Evolutionary conservation across 2,797 vertebrate species (phyloP), one percentile per base, ranked within the genome.

Genomic region (Lacerta bilineata): DNA sequence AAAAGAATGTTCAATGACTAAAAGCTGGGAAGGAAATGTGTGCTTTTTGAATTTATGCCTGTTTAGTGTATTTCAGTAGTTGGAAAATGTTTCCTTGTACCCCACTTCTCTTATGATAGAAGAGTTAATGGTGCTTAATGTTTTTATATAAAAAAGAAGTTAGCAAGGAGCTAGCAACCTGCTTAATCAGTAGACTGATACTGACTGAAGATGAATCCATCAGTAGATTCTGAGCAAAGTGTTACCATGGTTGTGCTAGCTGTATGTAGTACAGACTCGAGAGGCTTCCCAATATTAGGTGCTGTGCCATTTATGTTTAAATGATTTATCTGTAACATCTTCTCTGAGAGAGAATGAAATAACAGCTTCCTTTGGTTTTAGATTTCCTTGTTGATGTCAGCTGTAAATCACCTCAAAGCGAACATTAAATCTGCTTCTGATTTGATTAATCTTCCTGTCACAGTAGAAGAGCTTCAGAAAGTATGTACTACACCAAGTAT

Each of bases 381-480:
- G 99, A 97, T 99, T 91, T 97, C 95, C 81, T 91, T 97, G 39
- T 96, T 99, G 95, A 98, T 98, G 93, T 97, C 98, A 89, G 97
- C 98, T 83, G 98, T 99, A 79, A 99, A 96, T 95, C 98, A 98
- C 94, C 98, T 99, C 88, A 99, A 98, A 97, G 95, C 96, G 94
- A 99, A 98, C 92, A 95, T 99, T 79, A 99, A 98, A 94, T 99
- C 99, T 4, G 98, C 98, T 36, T 97, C 98, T 69, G 98, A 98
- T 94, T 94, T 99, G 93, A 98, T 99, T 92, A 98, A 96, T 93
- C 98, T 99, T 90, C 98, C 98, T 20, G 93, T 97, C 46, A 99
- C 98, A 33, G 98, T 99, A 11, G 99, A 99, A 95, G 98, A 99
- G 87, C 98, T 99, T 92, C 98, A 99, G 93, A 99, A 99, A 98